Evolutionary conservation across 1,140 invertebrate genomes (phyloP), one percentile per base, ranked within the genome.

Genomic region (Drosophila kohkoa): DNA sequence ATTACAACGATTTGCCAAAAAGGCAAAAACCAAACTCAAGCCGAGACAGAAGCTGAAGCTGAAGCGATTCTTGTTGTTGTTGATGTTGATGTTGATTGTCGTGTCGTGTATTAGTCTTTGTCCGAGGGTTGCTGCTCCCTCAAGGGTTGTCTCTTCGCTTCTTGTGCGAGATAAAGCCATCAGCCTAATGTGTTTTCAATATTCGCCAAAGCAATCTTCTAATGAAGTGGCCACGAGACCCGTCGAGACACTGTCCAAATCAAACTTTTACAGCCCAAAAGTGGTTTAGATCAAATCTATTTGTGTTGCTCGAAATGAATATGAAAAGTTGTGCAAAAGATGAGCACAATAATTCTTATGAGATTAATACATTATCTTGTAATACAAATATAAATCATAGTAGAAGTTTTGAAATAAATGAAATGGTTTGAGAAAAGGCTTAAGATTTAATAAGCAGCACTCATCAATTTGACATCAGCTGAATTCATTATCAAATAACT

Each of bases 1-100:
- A 89, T 89, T 89, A 89, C 85, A 89, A 79, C 85, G 74, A 89
- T 90, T 89, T 89, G 79, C 41, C 86, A 89, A 79, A 67, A 62
- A 46, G 51, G 20, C 54, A 78, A 63, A 54, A 67, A 52, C 55
- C 57, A 32, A 52, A n/a, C n/a, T 28, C 48, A 11, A 46, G 49
- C 43, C 3, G 58, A 78, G 75, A 6, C 20, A 11, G 16, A 30
- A 8, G 1, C n/a, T 43, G 55, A 20, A n/a, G 16, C 20, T n/a
- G 48, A 11, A 41, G 13, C 13, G 20, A 25, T 25, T 25, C 20
- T 25, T 25, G 30, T 41, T 41, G 25, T 5, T 16, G 16, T 57
- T 57, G 5, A 3, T 3, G 11, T 3, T n/a, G 41, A 54, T 60
- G 74, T 72, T 70, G 68, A 71, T 58, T 70, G 67, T 75, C 57